Conservation (phyloP, 2,113 vertebrate species). For the Eulemur macaco region DNA sequence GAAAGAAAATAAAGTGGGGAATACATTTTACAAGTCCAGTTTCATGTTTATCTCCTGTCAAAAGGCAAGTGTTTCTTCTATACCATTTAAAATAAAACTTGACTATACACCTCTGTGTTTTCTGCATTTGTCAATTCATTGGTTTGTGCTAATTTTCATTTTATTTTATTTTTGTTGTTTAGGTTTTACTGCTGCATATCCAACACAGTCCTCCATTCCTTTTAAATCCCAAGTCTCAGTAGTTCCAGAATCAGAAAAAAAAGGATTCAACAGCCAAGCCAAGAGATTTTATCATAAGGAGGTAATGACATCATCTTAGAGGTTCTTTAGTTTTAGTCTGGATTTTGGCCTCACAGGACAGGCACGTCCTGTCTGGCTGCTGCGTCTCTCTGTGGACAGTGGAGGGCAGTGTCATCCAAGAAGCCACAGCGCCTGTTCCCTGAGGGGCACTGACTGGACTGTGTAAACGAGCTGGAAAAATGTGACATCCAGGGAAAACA, state of each 20-base stretch:
- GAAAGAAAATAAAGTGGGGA: neutral
- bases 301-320: slow-evolving; percentile 75
- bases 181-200: slow-evolving; percentile 60
- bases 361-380: neutral
- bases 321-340: neutral
- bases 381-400: neutral
- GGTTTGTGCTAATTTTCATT: neutral
- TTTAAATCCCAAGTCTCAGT: slow-evolving; percentile 70
- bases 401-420: slow-evolving; percentile 56
- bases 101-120: neutral
- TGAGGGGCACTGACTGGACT: fast-evolving
- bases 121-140: neutral
- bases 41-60: neutral
- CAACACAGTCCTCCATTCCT: slow-evolving; percentile 79
- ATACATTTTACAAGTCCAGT: neutral
- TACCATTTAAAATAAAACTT: slow-evolving; percentile 6
- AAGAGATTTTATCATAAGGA: slow-evolving; percentile 81
- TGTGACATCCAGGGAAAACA: neutral
- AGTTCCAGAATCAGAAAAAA: slow-evolving; percentile 77
- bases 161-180: slow-evolving; percentile 51
- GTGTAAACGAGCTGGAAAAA: neutral
- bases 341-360: neutral
- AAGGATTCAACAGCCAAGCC: slow-evolving; percentile 84
- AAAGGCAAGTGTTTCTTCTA: slow-evolving; percentile 5
- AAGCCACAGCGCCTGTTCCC: neutral